These are phyloP conservation scores for Cylloceria caligata DNA, from an alignment of 2,888 invertebrate species.

Conservation along the genomic window DNA sequence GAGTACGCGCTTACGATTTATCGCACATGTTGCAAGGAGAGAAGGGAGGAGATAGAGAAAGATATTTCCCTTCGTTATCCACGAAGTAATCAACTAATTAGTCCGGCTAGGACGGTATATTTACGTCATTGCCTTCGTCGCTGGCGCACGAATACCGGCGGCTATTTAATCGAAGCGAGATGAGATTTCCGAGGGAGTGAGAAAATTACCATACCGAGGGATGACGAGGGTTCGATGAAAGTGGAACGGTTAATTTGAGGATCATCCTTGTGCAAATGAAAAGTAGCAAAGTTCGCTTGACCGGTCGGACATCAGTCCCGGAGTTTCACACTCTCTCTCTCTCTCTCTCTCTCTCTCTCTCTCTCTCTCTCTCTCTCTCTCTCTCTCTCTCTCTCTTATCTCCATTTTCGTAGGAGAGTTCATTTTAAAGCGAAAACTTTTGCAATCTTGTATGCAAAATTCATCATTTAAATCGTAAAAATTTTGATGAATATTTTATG, in stretches of 20 bases:
- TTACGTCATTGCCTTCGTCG: conserved; percentile 19
- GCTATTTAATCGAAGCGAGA: conserved; percentile 57
- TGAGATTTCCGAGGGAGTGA: conserved; percentile 27
- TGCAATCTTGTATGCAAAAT: conserved; percentile 12
- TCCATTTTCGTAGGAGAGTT: background rate
- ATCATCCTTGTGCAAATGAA: conserved; percentile 5
- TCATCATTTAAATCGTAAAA: background rate
- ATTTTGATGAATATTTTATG: background rate
- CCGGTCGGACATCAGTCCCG: background rate
- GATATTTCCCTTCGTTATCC: conserved; percentile 25
- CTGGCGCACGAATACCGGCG: conserved; percentile 36
- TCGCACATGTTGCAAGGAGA: background rate
- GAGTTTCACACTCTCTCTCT: too few species aligned
- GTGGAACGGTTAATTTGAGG: conserved; percentile 11
- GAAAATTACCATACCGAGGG: conserved; percentile 5
- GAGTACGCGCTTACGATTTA: background rate
- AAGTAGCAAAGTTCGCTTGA: conserved; percentile 13
- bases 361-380: background rate
- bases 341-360: background rate
- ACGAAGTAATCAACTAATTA: conserved; percentile 45
- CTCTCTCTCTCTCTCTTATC: too few species aligned
- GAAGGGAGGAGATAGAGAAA: background rate
- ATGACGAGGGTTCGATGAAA: background rate
- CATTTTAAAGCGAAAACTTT: conserved; percentile 6
- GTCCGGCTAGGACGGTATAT: background rate